A percentile compares a stretch with the other conserved stretches of the same genome.
These are phyloP conservation scores for Caenorhabditis plicata DNA, from an alignment of 2,888 invertebrate species.

Conservation along the genomic window DNA sequence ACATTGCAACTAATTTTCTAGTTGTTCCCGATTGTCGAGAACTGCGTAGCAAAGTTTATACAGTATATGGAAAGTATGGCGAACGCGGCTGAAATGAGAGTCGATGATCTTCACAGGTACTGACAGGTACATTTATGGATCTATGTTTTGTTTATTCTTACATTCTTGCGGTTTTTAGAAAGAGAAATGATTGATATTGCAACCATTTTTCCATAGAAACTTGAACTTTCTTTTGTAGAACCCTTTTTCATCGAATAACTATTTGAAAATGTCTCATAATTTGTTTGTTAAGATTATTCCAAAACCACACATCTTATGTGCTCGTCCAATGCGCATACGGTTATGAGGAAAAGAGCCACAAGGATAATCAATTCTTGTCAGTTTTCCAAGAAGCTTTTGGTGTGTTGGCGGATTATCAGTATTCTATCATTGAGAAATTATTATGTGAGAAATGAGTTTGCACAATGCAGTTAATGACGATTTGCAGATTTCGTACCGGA, in stretches of 20 bases:
- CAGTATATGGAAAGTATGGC: slow-evolving; percentile 20
- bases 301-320: slow-evolving; percentile 48
- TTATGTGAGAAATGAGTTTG: slow-evolving; percentile 16
- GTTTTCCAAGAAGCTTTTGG: slow-evolving; percentile 29
- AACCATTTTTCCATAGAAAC: too few relatives aligned
- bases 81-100: too few relatives aligned
- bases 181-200: too few relatives aligned
- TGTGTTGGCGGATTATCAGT: slow-evolving; percentile 13
- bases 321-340: slow-evolving; percentile 48
- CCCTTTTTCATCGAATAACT: too few relatives aligned
- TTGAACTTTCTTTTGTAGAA: too few relatives aligned
- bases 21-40: slow-evolving; percentile 34
- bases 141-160: not conserved
- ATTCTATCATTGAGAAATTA: slow-evolving; percentile 10
- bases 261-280: too few relatives aligned
- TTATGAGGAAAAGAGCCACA: slow-evolving; percentile 24
- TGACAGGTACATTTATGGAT: not conserved
- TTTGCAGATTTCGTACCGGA: slow-evolving; percentile 24
- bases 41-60: slow-evolving; percentile 29
- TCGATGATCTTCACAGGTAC: slow-evolving; percentile 29
- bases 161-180: too few relatives aligned
- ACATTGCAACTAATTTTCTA: slow-evolving; percentile 11
- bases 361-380: slow-evolving; percentile 18
- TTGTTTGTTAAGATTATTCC: slow-evolving; percentile 51
- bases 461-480: not conserved